Conservation (phyloP, 2,797 vertebrate species). For the Hypotaenidia okinawae region DNA sequence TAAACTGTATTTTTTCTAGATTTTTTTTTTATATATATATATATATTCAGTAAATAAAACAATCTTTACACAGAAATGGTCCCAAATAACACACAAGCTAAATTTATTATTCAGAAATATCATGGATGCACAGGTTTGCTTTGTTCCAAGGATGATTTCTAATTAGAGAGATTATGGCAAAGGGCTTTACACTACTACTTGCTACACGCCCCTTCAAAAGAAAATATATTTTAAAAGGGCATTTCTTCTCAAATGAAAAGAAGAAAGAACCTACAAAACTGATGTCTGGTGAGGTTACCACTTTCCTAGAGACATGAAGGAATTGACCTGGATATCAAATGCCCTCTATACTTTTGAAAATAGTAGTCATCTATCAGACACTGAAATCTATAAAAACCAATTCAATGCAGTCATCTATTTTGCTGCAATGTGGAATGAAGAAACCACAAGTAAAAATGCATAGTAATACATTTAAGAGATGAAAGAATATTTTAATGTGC, state of each 20-base stretch:
- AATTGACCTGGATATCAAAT: not conserved
- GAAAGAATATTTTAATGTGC: not conserved
- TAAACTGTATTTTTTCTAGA: not conserved
- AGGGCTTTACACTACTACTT: not conserved
- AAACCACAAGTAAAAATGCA: not conserved
- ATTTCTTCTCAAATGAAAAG: conserved; percentile 29
- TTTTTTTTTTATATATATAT: not conserved
- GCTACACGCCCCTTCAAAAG: not conserved
- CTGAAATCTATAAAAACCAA: not conserved
- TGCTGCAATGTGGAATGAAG: not conserved
- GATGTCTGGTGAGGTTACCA: not conserved
- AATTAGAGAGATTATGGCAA: conserved; percentile 9
- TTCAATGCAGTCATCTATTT: not conserved
- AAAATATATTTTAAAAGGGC: not conserved
- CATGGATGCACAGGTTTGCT: not conserved
- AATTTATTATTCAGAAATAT: not conserved
- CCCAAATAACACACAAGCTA: not conserved
- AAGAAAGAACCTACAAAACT: not conserved
- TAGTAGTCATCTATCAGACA: not conserved
- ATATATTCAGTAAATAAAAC: not conserved
- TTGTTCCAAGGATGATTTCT: not conserved
- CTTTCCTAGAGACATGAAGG: not conserved
- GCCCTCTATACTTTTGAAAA: not conserved
- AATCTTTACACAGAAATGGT: not conserved
- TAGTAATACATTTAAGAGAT: not conserved